These are phyloP conservation scores for Listrodromus nycthemerus DNA, from an alignment of 2,888 invertebrate species.

Conservation along the genomic window DNA sequence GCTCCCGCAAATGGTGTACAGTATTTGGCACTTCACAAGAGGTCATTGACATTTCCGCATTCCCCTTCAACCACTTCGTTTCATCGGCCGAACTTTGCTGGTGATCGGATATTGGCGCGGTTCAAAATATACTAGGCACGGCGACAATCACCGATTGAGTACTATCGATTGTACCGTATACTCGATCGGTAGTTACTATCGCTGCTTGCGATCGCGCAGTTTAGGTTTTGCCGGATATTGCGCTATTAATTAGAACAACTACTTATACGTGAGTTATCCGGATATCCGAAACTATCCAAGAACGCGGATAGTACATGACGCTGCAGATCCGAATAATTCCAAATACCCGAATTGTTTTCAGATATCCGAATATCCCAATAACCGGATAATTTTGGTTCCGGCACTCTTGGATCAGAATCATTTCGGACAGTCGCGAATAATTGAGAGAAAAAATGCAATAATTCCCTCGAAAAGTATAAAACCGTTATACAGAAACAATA, in stretches of 20 bases:
- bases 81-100: neutral
- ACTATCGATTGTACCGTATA: neutral
- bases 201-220: neutral
- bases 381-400: too few species aligned
- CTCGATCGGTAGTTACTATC: neutral
- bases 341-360: too few species aligned
- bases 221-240: neutral
- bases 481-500: conserved; percentile 21
- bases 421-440: too few species aligned
- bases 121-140: neutral
- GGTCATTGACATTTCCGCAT: conserved; percentile 21
- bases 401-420: too few species aligned
- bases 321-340: too few species aligned
- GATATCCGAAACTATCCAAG: too few species aligned
- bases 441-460: neutral
- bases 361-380: too few species aligned
- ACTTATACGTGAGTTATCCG: too few species aligned
- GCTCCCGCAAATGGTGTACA: neutral
- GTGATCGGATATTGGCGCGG: neutral
- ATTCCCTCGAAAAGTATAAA: conserved; percentile 8
- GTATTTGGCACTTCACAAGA: neutral
- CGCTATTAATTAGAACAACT: neutral
- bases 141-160: neutral
- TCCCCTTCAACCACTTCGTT: neutral
- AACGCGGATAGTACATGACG: too few species aligned